Evolutionary conservation across 1,140 invertebrate genomes (phyloP), one percentile per base, ranked within the genome.

Genomic region (Colletes gigas): DNA sequence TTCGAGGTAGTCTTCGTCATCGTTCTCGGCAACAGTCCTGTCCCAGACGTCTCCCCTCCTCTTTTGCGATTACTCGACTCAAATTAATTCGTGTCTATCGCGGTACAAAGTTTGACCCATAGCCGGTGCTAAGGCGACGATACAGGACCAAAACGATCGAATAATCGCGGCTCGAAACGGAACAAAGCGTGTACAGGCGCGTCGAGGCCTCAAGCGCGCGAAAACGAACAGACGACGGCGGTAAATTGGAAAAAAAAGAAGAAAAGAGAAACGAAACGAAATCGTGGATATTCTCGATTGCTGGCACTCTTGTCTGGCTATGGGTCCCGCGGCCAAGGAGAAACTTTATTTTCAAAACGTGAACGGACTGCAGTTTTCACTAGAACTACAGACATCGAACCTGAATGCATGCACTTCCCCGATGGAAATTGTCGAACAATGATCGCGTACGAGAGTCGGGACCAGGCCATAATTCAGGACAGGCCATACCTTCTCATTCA

Each of bases 1-100:
- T 92, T 93, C 88, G 86, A 84, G 84, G 89, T 87, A 88, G 86
- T 92, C 90, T 91, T 92, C 90, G 84, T 89, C 91, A 91, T 91
- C 88, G 87, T 87, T 89, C 87, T 89, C 87, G 87, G 89, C 89
- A 85, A 89, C 84, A 87, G 85, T 89, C 89, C 87, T 87, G 87
- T 83, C 85, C 82, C 86, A 85, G 80, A 81, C 80, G 78, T 90
- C 78, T 89, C 91, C 88, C 90, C 87, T 75, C 90, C 78, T 87
- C 88, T 88, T 87, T 89, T 84, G 74, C 47, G 70, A 73, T 89
- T 86, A 88, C 79, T 90, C 85, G 83, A 87, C 81, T 81, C 82
- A 84, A 86, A 84, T 65, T 84, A 63, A 74, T n/a, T 69, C 62
- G 57, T 72, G 52, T 59, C 12, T 77, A 50, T 41, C 79, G 63